A percentile compares a stretch with the other conserved stretches of the same genome.
phyloP scores from a whole-genome alignment of 2,888 invertebrate species.

The Macaria liturata region DNA sequence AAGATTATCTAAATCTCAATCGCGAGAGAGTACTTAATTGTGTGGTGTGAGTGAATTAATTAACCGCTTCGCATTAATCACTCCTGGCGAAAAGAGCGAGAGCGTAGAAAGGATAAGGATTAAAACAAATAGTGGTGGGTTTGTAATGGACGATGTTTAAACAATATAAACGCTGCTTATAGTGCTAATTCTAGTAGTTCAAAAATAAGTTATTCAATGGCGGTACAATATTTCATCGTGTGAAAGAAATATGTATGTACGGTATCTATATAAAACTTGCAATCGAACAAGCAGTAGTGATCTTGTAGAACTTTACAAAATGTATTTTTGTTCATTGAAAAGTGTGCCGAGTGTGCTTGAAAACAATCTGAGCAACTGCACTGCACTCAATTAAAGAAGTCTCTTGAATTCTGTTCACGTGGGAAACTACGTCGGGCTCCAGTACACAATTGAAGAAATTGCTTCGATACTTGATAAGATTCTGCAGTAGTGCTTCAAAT shows the following conservation, averaged over 20 bases:
- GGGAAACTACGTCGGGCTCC: constrained; percentile 1
- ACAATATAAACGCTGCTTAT: background rate
- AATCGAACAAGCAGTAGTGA: too few relatives aligned
- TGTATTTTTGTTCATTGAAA: too few relatives aligned
- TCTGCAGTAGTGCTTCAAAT: constrained; percentile 10
- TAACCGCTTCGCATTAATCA: constrained; percentile 19
- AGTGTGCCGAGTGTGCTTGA: too few relatives aligned
- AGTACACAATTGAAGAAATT: constrained; percentile 19
- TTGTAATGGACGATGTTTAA: background rate
- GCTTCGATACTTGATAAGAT: constrained; percentile 5
- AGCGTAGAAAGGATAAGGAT: constrained; percentile 5
- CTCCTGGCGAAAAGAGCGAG: constrained; percentile 14
- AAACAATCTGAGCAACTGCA: background rate
- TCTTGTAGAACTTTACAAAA: too few relatives aligned
- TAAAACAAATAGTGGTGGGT: constrained; percentile 3
- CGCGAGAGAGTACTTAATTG: constrained; percentile 14
- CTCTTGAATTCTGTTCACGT: constrained; percentile 12
- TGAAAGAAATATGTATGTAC: too few relatives aligned
- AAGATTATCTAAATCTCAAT: constrained; percentile 19
- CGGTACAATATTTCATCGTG: too few relatives aligned
- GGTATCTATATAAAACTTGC: too few relatives aligned
- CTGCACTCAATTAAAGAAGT: constrained; percentile 4
- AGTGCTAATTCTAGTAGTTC: background rate
- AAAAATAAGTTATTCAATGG: too few relatives aligned
- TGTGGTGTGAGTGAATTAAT: constrained; percentile 23